Evolutionary conservation across 2,888 invertebrate genomes (phyloP).

Genomic region (Acrobasis consociella): DNA sequence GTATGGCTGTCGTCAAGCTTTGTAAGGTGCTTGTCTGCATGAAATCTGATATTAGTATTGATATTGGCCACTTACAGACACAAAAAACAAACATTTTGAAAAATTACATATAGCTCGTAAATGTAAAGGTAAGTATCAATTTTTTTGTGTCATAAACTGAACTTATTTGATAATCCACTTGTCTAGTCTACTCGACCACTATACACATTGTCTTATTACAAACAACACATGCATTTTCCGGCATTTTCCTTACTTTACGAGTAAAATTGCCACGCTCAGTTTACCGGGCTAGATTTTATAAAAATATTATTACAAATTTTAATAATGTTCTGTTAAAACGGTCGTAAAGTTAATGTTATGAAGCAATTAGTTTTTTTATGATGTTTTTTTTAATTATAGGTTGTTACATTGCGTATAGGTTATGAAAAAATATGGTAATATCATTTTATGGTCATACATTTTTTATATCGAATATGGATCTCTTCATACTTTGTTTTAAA

Average conservation of each 20-base stretch:
- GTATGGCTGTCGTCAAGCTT: too few species aligned
- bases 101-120: too few species aligned
- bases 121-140: too few species aligned
- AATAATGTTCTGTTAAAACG: constrained; percentile 6
- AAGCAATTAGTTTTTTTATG: background rate
- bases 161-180: background rate
- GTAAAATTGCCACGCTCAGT: constrained; percentile 14
- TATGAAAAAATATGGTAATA: background rate
- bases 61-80: too few species aligned
- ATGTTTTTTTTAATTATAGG: background rate
- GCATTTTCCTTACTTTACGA: constrained; percentile 9
- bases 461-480: too few species aligned
- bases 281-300: background rate
- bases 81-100: too few species aligned
- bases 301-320: constrained; percentile 14
- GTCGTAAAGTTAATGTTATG: constrained; percentile 11
- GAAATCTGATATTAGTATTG: too few species aligned
- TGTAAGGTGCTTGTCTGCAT: too few species aligned
- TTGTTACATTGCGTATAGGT: too few species aligned
- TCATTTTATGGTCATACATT: background rate
- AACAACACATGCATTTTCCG: background rate
- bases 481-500: too few species aligned
- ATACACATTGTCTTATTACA: background rate
- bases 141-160: too few species aligned
- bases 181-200: background rate